Evolutionary conservation across 2,888 invertebrate genomes (phyloP), one percentile per base, ranked within the genome.

Genomic region (Micropterix aruncella): DNA sequence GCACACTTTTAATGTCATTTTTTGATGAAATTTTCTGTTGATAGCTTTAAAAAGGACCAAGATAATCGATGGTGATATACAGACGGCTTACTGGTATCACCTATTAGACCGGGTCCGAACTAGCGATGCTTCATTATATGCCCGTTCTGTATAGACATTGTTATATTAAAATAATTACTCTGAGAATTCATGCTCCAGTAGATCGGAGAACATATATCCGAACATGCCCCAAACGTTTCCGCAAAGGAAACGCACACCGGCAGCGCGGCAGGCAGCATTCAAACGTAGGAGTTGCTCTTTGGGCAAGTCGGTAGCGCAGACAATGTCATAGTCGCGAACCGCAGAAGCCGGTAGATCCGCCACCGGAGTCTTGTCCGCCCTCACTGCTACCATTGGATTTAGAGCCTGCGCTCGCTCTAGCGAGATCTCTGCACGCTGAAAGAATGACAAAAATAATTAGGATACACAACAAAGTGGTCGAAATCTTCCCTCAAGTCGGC

Each of bases 141-240:
- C 12, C 5, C 15, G 14, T 14, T n/a, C n/a, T n/a, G n/a, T n/a
- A n/a, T n/a, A n/a, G n/a, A n/a, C n/a, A n/a, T n/a, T n/a, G n/a
- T 66, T 68, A 50, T 69, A 63, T 52, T 69, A 68, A 1, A 70
- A 63, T 40, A 70, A 67, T 52, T 69, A 68, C 46, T 69, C 69
- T 0, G 69, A 70, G 49, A 69, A 70, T 50, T 83, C 79, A 57
- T 93, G 92, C 44, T 80, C 78, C 40, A 85, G 80, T 40, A 96
- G 76, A 67, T 97, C 95, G 12, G 87, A 79, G 60, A 95, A 91
- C 59, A 85, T 82, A 62, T 82, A 96, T 1, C 95, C 96, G 64
- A 87, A 87, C 69, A 83, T 84, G 38, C 97, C 97, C 81, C 87
- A 92, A 9, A 93, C 89, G 63, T 93, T 91, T 1, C 90, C 90